phyloP scores from a whole-genome alignment of 2,888 invertebrate species.

The Carpatolechia fugitivella region DNA sequence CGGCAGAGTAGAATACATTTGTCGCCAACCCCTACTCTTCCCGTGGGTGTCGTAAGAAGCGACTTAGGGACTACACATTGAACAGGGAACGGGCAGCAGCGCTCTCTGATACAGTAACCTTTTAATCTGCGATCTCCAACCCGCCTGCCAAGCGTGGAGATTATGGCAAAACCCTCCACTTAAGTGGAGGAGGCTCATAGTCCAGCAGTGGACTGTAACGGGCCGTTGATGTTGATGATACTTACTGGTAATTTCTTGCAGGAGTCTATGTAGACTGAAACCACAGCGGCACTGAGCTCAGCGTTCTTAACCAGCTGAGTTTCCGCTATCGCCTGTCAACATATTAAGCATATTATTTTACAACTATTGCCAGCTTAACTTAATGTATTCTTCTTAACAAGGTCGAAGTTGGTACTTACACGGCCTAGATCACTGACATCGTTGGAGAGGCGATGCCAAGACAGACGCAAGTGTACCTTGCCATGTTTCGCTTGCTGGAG shows the following conservation, averaged over 20 bases:
- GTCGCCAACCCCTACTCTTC: no score
- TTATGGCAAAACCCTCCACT: no score
- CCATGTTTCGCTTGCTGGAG: conserved; percentile 97
- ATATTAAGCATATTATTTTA: neutral
- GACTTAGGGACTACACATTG: no score
- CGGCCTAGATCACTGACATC: conserved; percentile 85
- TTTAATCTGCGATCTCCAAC: no score
- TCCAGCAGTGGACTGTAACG: no score
- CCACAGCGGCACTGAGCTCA: conserved; percentile 86
- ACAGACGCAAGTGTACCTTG: conserved; percentile 91
- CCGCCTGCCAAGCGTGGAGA: no score
- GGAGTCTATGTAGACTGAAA: conserved; percentile 95
- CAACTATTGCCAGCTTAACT: neutral
- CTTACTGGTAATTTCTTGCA: conserved; percentile 94
- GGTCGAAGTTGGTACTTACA: conserved; percentile 70
- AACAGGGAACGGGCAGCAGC: no score
- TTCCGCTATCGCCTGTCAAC: conserved; percentile 84
- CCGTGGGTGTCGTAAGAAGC: no score
- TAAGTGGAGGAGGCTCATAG: no score
- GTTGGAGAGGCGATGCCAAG: conserved; percentile 91
- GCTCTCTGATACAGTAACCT: no score
- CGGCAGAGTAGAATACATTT: no score
- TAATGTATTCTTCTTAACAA: neutral
- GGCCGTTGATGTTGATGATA: no score
- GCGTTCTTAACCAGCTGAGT: conserved; percentile 86